Evolutionary conservation across 1,140 invertebrate species (phyloP).

Genomic region (Nautilus pompilius): DNA sequence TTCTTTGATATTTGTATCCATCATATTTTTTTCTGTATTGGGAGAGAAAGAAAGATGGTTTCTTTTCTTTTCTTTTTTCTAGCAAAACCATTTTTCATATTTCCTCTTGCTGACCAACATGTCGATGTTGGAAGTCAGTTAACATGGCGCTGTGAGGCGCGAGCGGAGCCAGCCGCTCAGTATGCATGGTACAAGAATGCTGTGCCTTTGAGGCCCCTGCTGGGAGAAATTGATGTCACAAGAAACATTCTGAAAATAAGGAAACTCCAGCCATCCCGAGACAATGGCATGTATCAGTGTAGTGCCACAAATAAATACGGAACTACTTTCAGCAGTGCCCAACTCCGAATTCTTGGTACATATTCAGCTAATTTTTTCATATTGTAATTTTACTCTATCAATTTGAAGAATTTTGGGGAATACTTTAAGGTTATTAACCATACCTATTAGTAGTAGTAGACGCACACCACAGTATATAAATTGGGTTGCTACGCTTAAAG

Average conservation of each 20-base stretch:
- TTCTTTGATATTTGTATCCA: too few relatives aligned
- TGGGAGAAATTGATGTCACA: constrained; percentile 8
- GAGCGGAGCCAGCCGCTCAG: constrained; percentile 87
- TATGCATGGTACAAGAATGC: constrained; percentile 84
- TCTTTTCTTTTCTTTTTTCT: neutral
- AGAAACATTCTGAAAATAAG: constrained; percentile 9
- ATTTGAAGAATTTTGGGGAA: neutral
- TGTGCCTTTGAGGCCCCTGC: constrained; percentile 62
- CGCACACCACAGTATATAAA: neutral
- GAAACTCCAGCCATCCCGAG: constrained; percentile 48
- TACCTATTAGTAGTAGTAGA: neutral
- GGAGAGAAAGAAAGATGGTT: too few relatives aligned
- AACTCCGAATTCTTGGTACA: constrained; percentile 68
- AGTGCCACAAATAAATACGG: constrained; percentile 84
- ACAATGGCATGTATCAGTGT: constrained; percentile 97
- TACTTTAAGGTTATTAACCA: neutral
- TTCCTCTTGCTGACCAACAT: constrained; percentile 82
- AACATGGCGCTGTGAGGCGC: constrained; percentile 93
- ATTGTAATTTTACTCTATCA: neutral
- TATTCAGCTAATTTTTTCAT: neutral
- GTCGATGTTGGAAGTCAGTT: constrained; percentile 78
- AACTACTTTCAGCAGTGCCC: constrained; percentile 80
- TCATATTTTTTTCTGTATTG: neutral
- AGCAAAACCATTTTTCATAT: constrained; percentile 90
- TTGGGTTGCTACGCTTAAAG: neutral